phyloP scores from a whole-genome alignment of 2,113 vertebrate species.

The Trogon surrucura region DNA sequence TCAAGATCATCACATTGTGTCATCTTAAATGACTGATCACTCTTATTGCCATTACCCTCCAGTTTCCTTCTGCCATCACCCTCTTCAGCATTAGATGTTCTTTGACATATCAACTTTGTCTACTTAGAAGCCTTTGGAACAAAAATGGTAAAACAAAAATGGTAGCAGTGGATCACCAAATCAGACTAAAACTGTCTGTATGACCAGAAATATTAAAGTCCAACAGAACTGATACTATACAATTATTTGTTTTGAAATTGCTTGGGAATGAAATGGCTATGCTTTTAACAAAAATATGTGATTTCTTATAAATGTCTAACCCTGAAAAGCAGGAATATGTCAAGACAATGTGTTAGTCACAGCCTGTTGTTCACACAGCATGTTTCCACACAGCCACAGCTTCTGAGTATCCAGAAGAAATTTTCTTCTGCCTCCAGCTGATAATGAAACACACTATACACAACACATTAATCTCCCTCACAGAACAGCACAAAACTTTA shows the following conservation, averaged over 20 bases:
- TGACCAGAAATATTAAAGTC: background rate
- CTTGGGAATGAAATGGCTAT: background rate
- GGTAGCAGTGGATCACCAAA: background rate
- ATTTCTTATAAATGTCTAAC: background rate
- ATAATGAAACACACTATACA: slow-evolving; percentile 40
- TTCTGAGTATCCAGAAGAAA: slow-evolving; percentile 11
- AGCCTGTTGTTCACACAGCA: slow-evolving; percentile 34
- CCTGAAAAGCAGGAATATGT: background rate
- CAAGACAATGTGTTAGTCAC: background rate
- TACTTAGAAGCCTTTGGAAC: background rate
- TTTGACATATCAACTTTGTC: background rate
- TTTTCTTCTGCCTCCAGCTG: slow-evolving; percentile 32
- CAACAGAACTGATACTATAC: background rate
- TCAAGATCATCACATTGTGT: background rate
- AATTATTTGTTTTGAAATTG: background rate
- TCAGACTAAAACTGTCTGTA: background rate
- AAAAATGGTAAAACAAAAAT: background rate
- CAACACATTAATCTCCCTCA: background rate
- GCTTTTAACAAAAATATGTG: background rate
- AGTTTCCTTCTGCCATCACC: background rate
- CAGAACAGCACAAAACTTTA: slow-evolving; percentile 2
- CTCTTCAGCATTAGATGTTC: background rate
- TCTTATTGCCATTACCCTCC: background rate
- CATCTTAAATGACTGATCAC: background rate
- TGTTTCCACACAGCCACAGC: slow-evolving; percentile 5